Evolutionary conservation across 37 sponge, comb jelly and placozoan genomes (phyloP).

Genomic region (Cliona cf. orientalis): DNA sequence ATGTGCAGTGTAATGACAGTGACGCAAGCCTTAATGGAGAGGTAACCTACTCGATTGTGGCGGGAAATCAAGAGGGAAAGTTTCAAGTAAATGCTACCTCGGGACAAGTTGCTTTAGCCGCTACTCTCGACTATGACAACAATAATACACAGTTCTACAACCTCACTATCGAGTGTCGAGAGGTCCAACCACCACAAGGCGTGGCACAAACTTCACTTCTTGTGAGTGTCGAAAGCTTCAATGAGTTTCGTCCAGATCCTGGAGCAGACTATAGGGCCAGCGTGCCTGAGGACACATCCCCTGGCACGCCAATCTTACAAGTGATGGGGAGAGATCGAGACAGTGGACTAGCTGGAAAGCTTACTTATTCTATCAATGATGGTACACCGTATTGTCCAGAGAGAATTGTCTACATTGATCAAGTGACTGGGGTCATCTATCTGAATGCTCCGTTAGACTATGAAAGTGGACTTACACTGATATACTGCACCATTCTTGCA

Average conservation of each 20-base stretch:
- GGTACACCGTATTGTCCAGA: neutral
- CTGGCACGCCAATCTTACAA: neutral
- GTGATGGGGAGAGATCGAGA: neutral
- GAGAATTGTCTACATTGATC: neutral
- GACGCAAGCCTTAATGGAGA: neutral
- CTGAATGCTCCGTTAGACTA: neutral
- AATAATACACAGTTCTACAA: neutral
- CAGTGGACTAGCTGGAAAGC: neutral
- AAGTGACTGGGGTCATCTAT: neutral
- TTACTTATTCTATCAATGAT: neutral
- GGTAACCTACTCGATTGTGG: neutral
- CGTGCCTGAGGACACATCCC: neutral
- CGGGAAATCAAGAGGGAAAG: neutral
- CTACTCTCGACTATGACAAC: neutral
- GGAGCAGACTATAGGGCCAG: neutral
- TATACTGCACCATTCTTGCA: neutral
- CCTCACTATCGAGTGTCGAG: neutral
- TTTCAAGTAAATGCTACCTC: neutral
- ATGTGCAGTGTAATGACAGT: neutral
- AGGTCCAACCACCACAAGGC: neutral
- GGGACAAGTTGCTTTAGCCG: neutral
- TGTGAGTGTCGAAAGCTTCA: neutral
- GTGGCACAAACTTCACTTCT: neutral
- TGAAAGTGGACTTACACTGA: neutral
- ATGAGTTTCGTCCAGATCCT: conserved; percentile 7